These are phyloP conservation scores for Euleptes europaea DNA, from an alignment of 2,113 vertebrate species.

Conservation along the genomic window DNA sequence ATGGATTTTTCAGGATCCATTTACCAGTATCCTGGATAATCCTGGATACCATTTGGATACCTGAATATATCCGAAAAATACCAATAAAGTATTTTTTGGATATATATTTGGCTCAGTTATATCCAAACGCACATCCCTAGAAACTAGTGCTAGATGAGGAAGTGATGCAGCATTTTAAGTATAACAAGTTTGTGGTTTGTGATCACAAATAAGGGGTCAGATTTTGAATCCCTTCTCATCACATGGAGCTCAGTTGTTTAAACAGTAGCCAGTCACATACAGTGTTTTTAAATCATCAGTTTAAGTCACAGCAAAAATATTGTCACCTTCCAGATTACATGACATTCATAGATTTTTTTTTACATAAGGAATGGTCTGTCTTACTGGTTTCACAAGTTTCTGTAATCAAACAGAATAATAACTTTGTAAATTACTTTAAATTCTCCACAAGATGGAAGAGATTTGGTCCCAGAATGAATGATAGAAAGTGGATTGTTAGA, in stretches of 20 bases:
- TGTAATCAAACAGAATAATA: neutral
- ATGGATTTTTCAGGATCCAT: no score
- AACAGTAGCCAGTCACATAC: neutral
- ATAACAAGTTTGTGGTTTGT: neutral
- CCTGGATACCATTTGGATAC: no score
- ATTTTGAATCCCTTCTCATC: neutral
- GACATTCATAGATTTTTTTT: neutral
- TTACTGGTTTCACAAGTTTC: neutral
- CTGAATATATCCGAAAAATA: no score
- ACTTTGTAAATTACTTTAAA: neutral
- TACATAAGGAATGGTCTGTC: neutral
- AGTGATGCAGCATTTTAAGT: neutral
- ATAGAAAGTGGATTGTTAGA: neutral
- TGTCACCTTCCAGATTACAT: neutral
- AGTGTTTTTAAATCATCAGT: neutral
- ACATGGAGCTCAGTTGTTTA: neutral
- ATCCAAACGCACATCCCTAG: neutral
- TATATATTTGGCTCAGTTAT: no score
- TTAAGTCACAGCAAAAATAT: neutral
- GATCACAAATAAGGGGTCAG: slow-evolving; percentile 9
- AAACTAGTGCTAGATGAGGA: neutral
- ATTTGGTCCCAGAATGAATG: neutral
- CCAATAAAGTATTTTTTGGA: no score
- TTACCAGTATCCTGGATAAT: no score
- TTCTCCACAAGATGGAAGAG: neutral